Evolutionary conservation across 2,888 invertebrate genomes (phyloP).

Genomic region (Cheilosia grossa): DNA sequence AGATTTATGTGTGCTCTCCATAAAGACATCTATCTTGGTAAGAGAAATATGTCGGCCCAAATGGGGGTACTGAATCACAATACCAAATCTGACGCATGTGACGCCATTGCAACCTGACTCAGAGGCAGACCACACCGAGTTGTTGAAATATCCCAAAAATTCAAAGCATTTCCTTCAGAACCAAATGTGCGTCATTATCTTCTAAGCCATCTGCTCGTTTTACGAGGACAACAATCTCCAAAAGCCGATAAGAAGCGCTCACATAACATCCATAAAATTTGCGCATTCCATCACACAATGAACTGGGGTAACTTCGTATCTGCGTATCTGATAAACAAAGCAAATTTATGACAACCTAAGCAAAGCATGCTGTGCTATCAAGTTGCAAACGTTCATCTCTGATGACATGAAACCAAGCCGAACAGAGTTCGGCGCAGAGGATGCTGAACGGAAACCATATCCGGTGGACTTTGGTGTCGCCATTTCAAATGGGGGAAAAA

Average conservation of each 20-base stretch:
- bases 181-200: conserved; percentile 9
- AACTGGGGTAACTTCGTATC: not conserved
- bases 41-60: not conserved
- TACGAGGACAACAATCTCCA: conserved; percentile 33
- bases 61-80: not conserved
- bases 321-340: not conserved
- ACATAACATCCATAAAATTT: conserved; percentile 35
- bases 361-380: conserved; percentile 39
- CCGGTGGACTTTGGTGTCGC: conserved; percentile 8
- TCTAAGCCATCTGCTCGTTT: not conserved
- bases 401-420: conserved; percentile 15
- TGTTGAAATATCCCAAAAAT: conserved; percentile 14
- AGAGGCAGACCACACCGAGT: conserved; percentile 10
- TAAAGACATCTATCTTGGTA: not conserved
- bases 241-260: conserved; percentile 20
- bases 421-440: not conserved
- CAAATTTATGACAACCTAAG: conserved; percentile 20
- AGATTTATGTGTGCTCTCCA: not conserved
- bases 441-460: conserved; percentile 13
- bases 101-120: conserved; percentile 18
- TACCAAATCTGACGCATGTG: conserved; percentile 18
- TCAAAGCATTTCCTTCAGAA: conserved; percentile 16
- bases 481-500: not conserved
- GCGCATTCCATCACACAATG: conserved; percentile 37
- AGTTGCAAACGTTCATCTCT: conserved; percentile 37